Evolutionary conservation across 2,113 vertebrate genomes (phyloP).

Genomic region (Morphnarchus princeps): DNA sequence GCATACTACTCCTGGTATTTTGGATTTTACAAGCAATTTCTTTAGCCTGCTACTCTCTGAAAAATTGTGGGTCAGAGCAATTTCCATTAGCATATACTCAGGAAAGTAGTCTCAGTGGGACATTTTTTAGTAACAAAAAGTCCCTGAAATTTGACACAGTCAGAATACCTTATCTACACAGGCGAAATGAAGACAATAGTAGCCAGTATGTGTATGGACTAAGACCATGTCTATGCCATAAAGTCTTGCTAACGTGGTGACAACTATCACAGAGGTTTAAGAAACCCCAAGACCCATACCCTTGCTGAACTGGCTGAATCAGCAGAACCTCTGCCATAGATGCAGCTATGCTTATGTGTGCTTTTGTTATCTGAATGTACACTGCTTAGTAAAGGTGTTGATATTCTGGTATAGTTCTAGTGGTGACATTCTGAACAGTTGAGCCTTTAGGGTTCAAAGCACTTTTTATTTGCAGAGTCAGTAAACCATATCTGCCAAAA

Average conservation of each 20-base stretch:
- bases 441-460: background rate
- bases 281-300: background rate
- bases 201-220: background rate
- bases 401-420: background rate
- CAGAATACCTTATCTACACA: background rate
- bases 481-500: background rate
- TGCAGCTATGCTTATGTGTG: background rate
- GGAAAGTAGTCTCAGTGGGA: background rate
- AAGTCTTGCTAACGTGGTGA: background rate
- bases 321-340: background rate
- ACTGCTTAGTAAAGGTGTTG: background rate
- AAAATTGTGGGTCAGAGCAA: background rate
- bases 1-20: background rate
- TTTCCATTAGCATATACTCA: background rate
- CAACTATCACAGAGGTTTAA: background rate
- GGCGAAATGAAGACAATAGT: background rate
- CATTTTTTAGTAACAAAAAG: background rate
- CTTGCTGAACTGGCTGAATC: background rate
- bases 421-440: background rate
- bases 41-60: background rate
- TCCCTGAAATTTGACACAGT: background rate
- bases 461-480: background rate
- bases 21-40: background rate
- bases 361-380: background rate
- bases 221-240: background rate